Base-by-base conservation (phyloP, 2,888 invertebrate genomes). In the Diarsia dahlii region DNA sequence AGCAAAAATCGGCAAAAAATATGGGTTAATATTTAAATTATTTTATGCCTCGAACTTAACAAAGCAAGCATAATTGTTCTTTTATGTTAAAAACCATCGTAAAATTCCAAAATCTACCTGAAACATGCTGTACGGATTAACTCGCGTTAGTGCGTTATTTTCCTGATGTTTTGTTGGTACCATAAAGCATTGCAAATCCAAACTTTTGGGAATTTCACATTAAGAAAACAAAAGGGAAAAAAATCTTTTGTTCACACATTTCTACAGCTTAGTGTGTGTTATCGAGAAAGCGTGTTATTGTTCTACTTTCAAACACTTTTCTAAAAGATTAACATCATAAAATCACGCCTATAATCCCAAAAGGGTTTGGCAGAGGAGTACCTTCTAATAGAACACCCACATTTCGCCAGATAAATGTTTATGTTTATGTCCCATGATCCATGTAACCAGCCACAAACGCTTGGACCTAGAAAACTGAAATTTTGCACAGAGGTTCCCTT, bases 101-200 rank as follows among this genome's bases (percentile, higher is more conserved):
- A 58, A 52, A 28, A 46, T 23, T 52, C 2, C 52, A 70, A 50
- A 60, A 8, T 50, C 60, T 56, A 62, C 64, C 66, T 18, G 3
- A 67, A 80, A 70, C 58, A 12, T 72, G 54, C 10, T 20, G 13
- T 8, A 34, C n/a, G n/a, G 70, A 64, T 85, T 85, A 84, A 28
- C 60, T 58, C 28, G 12, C 62, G 34, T 60, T 80, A 66, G 64
- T 72, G 10, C n/a, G 13, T 62, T 79, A n/a, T 69, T 62, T 34
- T 56, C 56, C 28, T 34, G 20, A 56, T 34, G 12, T 48, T 56
- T 28, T 60, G 20, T 64, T 46, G 18, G 45, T 52, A 46, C 50
- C 48, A 56, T 70, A 45, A 23, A 67, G 18, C 39, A 72, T 65
- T 71, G 18, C n/a, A 58, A 79, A 70, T 28, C 2, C n/a, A 52